These are phyloP conservation scores for Tapirus terrestris DNA, from an alignment of 2,113 vertebrate genomes.

Conservation along the genomic window DNA sequence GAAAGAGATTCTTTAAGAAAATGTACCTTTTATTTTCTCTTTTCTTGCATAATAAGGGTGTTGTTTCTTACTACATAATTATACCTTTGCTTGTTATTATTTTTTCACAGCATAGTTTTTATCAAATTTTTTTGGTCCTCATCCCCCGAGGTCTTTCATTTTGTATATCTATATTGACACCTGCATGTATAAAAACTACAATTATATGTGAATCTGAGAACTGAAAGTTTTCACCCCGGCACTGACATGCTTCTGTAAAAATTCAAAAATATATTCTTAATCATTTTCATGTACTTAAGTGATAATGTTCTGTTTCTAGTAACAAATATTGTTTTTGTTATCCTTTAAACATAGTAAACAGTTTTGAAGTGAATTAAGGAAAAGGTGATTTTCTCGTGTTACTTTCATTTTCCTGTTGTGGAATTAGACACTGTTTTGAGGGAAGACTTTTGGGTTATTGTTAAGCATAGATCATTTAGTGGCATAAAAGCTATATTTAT, in stretches of 20 bases:
- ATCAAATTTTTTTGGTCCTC: not conserved
- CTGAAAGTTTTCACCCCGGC: not conserved
- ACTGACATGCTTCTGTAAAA: not conserved
- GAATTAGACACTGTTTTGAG: conserved; percentile 15
- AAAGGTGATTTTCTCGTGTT: conserved; percentile 20
- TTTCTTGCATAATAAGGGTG: not conserved
- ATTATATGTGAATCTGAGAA: not conserved
- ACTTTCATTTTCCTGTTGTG: not conserved
- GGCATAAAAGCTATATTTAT: not conserved
- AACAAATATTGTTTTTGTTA: not conserved
- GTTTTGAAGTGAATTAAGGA: conserved; percentile 27
- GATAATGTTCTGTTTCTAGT: not conserved
- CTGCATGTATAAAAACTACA: not conserved
- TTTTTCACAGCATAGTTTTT: conserved; percentile 6
- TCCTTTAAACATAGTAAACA: conserved; percentile 24
- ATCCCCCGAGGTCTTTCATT: not conserved
- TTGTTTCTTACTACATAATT: conserved; percentile 1
- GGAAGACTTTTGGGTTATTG: conserved; percentile 37
- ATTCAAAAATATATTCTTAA: not conserved
- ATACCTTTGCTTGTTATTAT: conserved; percentile 9
- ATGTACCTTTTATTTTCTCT: not conserved
- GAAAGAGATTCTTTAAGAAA: conserved; percentile 30
- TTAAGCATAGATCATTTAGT: not conserved
- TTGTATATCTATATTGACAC: not conserved
- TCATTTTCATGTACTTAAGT: conserved; percentile 25